These are phyloP conservation scores for Leuciscus idus DNA, from an alignment of 2,113 vertebrate genomes.

Conservation along the genomic window DNA sequence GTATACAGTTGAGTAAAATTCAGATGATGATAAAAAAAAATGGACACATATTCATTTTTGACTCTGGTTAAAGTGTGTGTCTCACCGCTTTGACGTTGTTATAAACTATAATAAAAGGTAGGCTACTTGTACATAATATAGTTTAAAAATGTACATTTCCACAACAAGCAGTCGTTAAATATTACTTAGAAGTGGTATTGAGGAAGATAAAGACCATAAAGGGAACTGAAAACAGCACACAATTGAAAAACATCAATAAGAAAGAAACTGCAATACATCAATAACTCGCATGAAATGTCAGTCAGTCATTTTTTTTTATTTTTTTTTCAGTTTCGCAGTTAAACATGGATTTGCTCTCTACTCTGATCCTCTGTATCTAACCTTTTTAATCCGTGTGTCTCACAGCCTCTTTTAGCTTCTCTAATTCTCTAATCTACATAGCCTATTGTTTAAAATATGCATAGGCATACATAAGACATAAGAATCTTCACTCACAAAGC, in stretches of 20 bases:
- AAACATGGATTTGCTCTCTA: conserved; percentile 3
- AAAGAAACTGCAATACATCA: not conserved
- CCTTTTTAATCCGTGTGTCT: not conserved
- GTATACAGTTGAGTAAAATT: not conserved
- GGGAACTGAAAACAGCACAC: not conserved
- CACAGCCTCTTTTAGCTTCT: conserved; percentile 6
- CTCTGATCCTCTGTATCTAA: not conserved
- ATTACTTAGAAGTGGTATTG: not conserved
- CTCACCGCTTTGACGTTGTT: not conserved
- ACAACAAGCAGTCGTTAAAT: not conserved
- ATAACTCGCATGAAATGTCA: not conserved
- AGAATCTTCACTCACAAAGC: not conserved
- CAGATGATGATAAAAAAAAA: not conserved
- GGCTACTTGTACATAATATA: not conserved
- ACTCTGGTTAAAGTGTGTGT: not conserved
- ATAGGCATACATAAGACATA: not conserved
- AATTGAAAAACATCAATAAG: too few species aligned
- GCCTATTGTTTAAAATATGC: not conserved
- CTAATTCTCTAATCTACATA: not conserved
- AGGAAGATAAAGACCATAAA: not conserved
- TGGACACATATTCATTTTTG: too few species aligned
- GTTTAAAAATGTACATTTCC: not conserved
- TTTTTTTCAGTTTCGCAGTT: not conserved
- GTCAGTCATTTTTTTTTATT: not conserved
- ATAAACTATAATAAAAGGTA: not conserved